Base-by-base conservation (phyloP, 2,797 vertebrate genomes). In the Ispidina lecontei region DNA sequence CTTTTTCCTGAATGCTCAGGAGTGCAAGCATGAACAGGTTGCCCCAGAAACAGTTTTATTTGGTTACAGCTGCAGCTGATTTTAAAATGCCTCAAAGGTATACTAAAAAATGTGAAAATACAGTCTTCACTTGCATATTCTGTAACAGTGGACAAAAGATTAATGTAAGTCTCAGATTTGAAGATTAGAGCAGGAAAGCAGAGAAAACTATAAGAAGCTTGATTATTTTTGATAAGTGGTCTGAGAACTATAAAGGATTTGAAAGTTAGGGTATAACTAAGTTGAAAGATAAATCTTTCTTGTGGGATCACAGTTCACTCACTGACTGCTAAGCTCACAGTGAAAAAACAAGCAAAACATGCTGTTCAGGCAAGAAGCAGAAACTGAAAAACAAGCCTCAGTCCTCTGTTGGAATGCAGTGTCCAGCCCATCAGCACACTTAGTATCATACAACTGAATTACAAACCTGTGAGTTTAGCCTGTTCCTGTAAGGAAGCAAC, bases 391-490 rank as follows among this genome's bases (percentile, higher is more conserved):
- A 22, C 1, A 14, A 62, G 4, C 18, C n/a, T 82, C 5, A 12
- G 55, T 78, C 17, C 15, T 56, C 33, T 28, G 51, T 49, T 22
- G 80, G 35, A 64, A 62, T 59, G 31, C 25, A 43, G 59, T 15
- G 25, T 6, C 10, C 20, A 26, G 8, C 41, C 62, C 68, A 56
- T 55, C 11, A 25, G 37, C 60, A 22, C 26, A 11, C 5, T 25
- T 56, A 5, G 8, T 44, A 16, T 41, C 26, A 7, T 21, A 25
- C 6, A 29, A 8, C 0, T 70, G 22, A 74, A 6, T 10, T 2
- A 31, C 71, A 82, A 84, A 1, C 1, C 2, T 3, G 1, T 2
- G 0, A 14, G 18, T 84, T 65, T 41, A 28, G 10, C 5, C 7
- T 51, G 7, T 12, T 65, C 6, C 12, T 77, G 13, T 23, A 28